Percentiles rank a stretch among this genome's conserved stretches.
phyloP scores from a whole-genome alignment of 2,113 vertebrate species.

The Periophthalmus modestus region DNA sequence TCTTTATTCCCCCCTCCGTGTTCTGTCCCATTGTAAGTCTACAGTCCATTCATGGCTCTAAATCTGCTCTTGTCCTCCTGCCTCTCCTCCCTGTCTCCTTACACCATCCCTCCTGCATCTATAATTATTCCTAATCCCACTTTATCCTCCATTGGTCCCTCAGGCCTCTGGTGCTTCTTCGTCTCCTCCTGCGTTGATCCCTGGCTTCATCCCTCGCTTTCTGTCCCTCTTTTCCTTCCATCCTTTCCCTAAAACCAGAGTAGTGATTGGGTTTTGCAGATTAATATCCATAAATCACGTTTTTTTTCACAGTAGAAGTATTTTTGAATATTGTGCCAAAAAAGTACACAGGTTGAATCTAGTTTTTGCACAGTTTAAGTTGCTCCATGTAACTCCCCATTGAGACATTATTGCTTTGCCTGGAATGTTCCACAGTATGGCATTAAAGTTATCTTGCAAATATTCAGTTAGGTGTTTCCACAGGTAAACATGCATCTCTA shows the following conservation, averaged over 20 bases:
- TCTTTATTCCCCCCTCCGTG: background rate
- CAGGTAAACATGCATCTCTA: no score
- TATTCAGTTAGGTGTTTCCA: no score
- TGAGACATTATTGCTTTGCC: no score
- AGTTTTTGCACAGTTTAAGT: no score
- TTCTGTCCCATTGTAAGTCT: background rate
- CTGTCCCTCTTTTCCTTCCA: background rate
- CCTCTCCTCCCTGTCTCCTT: background rate
- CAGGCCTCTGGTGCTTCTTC: constrained; percentile 11
- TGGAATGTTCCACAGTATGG: no score
- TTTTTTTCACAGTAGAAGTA: background rate
- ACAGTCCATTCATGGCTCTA: background rate
- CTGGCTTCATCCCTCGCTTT: background rate
- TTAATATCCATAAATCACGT: background rate
- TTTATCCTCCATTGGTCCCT: constrained; percentile 9
- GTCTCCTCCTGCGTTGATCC: background rate
- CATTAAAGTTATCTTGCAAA: no score
- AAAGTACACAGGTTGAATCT: no score
- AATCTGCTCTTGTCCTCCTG: background rate
- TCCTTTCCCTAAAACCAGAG: background rate
- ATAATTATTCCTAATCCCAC: constrained; percentile 21
- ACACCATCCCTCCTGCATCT: background rate
- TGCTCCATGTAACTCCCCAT: no score
- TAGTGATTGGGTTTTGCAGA: background rate
- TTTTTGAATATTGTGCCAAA: no score